Evolutionary conservation across 2,797 vertebrate species (phyloP).

Genomic region (Hybognathus amarus): DNA sequence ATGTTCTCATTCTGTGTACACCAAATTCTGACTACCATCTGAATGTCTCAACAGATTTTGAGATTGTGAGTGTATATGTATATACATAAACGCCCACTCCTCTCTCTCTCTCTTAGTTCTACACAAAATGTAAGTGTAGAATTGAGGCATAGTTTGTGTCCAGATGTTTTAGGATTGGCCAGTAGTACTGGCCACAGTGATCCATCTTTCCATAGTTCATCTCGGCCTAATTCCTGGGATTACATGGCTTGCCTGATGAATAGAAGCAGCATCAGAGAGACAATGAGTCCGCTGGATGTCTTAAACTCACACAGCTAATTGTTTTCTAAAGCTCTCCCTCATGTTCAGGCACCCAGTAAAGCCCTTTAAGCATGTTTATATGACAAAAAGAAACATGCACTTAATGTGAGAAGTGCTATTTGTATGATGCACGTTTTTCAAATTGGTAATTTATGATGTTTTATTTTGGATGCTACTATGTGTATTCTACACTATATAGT

Average conservation of each 20-base stretch:
- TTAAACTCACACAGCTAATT: slow-evolving; percentile 61
- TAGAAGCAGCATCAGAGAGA: slow-evolving; percentile 51
- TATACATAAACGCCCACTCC: too few relatives aligned
- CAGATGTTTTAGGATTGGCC: slow-evolving; percentile 44
- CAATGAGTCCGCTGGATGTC: slow-evolving; percentile 53
- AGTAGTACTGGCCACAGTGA: slow-evolving; percentile 50
- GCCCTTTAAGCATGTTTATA: not conserved
- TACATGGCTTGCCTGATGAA: slow-evolving; percentile 59
- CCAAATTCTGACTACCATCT: too few relatives aligned
- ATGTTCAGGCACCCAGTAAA: slow-evolving; percentile 24
- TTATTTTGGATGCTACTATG: not conserved
- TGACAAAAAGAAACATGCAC: too few relatives aligned
- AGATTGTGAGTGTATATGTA: too few relatives aligned
- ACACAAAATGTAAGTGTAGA: not conserved
- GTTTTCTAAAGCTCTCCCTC: slow-evolving; percentile 41
- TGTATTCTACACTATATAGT: not conserved
- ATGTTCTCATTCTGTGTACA: too few relatives aligned
- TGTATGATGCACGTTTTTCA: too few relatives aligned
- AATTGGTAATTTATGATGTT: too few relatives aligned
- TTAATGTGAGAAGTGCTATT: too few relatives aligned
- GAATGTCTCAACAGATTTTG: too few relatives aligned
- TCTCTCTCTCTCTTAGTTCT: not conserved
- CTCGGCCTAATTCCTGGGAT: slow-evolving; percentile 59
- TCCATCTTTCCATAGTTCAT: slow-evolving; percentile 60
- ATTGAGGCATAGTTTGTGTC: slow-evolving; percentile 3